Conservation (phyloP, 1,140 invertebrate species). For the Drosophila sechellia region DNA sequence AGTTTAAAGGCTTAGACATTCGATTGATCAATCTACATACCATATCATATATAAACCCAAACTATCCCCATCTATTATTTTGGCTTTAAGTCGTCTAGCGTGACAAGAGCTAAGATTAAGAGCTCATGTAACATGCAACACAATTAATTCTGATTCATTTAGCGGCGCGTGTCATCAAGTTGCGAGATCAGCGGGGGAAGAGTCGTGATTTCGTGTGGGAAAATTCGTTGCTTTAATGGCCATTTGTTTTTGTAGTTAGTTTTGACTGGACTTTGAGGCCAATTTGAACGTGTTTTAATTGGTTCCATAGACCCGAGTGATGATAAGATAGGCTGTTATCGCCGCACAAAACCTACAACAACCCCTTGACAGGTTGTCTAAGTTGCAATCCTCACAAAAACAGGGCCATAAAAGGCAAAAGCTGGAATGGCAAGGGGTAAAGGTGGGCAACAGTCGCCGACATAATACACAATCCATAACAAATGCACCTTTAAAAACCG, state of each 20-base stretch:
- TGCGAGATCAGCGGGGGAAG: neutral
- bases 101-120: neutral
- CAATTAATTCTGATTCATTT: constrained; percentile 43
- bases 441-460: constrained; percentile 18
- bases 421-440: neutral
- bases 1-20: too few relatives aligned
- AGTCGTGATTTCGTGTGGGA: constrained; percentile 10
- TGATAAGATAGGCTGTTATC: constrained; percentile 50
- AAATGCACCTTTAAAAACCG: constrained; percentile 3
- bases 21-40: too few relatives aligned
- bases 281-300: constrained; percentile 16
- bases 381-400: constrained; percentile 29
- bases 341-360: constrained; percentile 23
- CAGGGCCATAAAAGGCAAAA: constrained; percentile 8
- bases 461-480: constrained; percentile 26
- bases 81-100: neutral
- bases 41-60: too few relatives aligned
- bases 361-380: constrained; percentile 36
- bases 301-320: neutral
- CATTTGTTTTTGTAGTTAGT: constrained; percentile 4
- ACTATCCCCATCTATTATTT: neutral
- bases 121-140: constrained; percentile 5
- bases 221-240: constrained; percentile 15
- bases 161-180: constrained; percentile 25
- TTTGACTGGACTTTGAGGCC: constrained; percentile 27